Evolutionary conservation across 2,797 vertebrate genomes (phyloP).

Genomic region (Cebuella pygmaea): DNA sequence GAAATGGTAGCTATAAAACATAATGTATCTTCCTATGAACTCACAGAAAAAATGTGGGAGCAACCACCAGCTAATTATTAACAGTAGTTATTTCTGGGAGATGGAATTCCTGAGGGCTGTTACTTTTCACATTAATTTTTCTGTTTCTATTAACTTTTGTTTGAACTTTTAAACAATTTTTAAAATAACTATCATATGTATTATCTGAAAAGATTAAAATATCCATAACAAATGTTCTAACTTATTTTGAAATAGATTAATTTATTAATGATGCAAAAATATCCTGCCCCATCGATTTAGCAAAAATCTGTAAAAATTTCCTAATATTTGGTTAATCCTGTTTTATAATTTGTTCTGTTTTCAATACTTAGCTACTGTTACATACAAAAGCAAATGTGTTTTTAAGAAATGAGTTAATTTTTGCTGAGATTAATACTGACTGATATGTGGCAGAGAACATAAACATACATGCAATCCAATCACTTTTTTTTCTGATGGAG

Average conservation of each 20-base stretch:
- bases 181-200: not conserved
- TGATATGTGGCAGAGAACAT: not conserved
- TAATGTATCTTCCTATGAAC: fast-evolving
- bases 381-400: not conserved
- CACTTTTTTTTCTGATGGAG: not conserved
- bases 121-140: not conserved
- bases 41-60: fast-evolving
- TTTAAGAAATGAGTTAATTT: not conserved
- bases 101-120: not conserved
- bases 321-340: not conserved
- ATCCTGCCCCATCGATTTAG: too few species aligned
- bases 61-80: not conserved
- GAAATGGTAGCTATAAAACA: too few species aligned
- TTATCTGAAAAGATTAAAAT: not conserved
- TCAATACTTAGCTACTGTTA: not conserved
- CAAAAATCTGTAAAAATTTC: not conserved
- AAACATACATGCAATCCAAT: not conserved
- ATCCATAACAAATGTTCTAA: not conserved
- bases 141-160: not conserved
- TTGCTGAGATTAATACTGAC: not conserved
- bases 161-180: not conserved
- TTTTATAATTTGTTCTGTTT: not conserved
- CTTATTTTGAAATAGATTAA: not conserved
- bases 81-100: not conserved
- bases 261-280: not conserved